Base-by-base conservation (phyloP, 2,888 invertebrate genomes). In the Halictus ligatus region DNA sequence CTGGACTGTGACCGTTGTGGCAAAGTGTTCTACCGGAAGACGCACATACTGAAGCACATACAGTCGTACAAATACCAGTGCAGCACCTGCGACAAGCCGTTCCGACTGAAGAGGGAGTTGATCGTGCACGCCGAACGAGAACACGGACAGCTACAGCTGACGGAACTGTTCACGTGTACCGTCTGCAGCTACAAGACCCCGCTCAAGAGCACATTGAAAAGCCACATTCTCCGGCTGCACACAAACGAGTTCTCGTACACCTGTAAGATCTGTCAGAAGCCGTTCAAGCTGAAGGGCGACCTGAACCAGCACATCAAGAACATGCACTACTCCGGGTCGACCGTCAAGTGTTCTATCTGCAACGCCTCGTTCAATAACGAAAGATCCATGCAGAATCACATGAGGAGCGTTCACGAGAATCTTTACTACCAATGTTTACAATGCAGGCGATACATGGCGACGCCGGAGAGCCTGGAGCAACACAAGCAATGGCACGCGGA, bases 21-120 rank as follows among this genome's bases (percentile, higher is more conserved):
- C 1, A 94, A 93, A 46, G 85, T 71, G 60, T 94, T 94, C 75
- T 80, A 84, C 12, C 91, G 92, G 18, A 91, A 88, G 29, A 92
- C 93, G 40, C 91, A 92, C 69, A 84, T 94, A 0, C 25, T 94
- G 94, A 80, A 93, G 92, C 25, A 92, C 93, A 84, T 87, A 92
- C 58, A 94, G 1, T 95, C 84, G 88, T 94, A 1, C 95, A 95
- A 77, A n/a, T 94, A 93, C 80, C 90, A 87, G 50, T 94, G 94
- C 60, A 83, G 80, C 54, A 86, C 88, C 18, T 94, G 94, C 83
- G 92, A 84, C 0, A 94, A 94, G 73, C 89, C 91, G 4, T 94
- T 93, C 74, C 91, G 85, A 2, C 71, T 92, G 12, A 90, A 92
- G 2, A 93, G 93, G 75, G 92, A 94, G 29, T 94, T 93, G 75